Evolutionary conservation across 2,888 invertebrate species (phyloP).

Genomic region (Phlogophora meticulosa): DNA sequence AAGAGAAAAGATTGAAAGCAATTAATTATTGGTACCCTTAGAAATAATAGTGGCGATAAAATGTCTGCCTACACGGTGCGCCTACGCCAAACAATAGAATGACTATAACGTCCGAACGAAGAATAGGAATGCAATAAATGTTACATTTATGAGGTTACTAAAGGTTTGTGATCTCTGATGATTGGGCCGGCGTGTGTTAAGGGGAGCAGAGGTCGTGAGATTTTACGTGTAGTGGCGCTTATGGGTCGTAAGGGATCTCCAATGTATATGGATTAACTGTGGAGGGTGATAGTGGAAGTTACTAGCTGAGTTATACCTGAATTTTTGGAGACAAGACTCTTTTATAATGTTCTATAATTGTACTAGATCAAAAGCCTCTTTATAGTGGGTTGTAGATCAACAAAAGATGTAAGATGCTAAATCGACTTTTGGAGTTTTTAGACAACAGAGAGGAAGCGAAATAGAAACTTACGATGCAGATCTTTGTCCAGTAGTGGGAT

Average conservation of each 20-base stretch:
- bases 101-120: slow-evolving; percentile 43
- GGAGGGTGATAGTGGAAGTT: not conserved
- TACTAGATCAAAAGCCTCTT: no score
- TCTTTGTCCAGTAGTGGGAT: no score
- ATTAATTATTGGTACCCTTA: slow-evolving; percentile 63
- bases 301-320: not conserved
- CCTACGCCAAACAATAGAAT: slow-evolving; percentile 67
- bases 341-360: not conserved
- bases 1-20: slow-evolving; percentile 53
- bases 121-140: slow-evolving; percentile 55
- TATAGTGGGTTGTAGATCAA: not conserved
- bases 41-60: slow-evolving; percentile 70
- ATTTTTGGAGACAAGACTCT: not conserved
- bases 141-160: slow-evolving; percentile 36
- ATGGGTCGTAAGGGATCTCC: slow-evolving; percentile 5
- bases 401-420: no score
- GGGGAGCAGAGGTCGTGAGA: slow-evolving; percentile 34
- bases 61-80: slow-evolving; percentile 73
- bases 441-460: no score
- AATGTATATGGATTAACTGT: slow-evolving; percentile 18
- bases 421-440: no score
- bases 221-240: slow-evolving; percentile 33
- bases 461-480: no score
- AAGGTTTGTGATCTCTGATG: slow-evolving; percentile 50
- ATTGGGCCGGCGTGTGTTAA: slow-evolving; percentile 31